A percentile compares a stretch with the other conserved stretches of the same genome.
phyloP scores from a whole-genome alignment of 2,888 invertebrate species.

The Lacanobia wlatinum region DNA sequence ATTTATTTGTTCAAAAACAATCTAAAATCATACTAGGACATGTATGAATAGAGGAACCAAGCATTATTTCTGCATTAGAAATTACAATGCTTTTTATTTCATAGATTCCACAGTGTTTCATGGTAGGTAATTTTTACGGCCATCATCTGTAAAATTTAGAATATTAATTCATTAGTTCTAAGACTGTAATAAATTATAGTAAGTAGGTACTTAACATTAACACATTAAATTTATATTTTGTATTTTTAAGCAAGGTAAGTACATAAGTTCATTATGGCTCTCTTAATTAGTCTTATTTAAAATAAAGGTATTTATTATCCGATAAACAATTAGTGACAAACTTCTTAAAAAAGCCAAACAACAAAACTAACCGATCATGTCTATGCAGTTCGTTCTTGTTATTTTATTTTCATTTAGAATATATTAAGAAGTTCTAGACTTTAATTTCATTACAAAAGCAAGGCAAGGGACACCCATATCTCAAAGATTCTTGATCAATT shows the following conservation, averaged over 20 bases:
- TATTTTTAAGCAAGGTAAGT: not conserved
- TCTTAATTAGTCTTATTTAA: not conserved
- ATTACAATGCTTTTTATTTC: not conserved
- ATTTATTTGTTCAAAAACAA: conserved; percentile 8
- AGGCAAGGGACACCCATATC: not conserved
- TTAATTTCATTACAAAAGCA: not conserved
- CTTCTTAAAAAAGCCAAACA: not conserved
- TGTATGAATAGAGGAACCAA: not conserved
- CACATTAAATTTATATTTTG: not conserved
- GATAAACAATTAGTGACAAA: not conserved
- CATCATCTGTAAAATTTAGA: not conserved
- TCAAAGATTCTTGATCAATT: not conserved
- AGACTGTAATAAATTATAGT: too few relatives aligned
- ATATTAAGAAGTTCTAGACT: too few relatives aligned
- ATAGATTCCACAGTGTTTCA: not conserved
- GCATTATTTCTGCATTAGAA: not conserved
- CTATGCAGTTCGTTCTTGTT: not conserved
- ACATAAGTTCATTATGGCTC: not conserved
- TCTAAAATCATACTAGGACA: not conserved
- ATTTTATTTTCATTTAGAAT: not conserved
- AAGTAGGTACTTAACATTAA: too few relatives aligned
- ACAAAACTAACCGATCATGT: too few relatives aligned
- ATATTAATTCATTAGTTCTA: not conserved
- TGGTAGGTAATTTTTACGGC: not conserved
- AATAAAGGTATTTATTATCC: not conserved